Percentiles rank a stretch among this genome's conserved stretches.
Evolutionary conservation across 2,113 vertebrate species (phyloP).

Genomic region (Catharus fuscescens): DNA sequence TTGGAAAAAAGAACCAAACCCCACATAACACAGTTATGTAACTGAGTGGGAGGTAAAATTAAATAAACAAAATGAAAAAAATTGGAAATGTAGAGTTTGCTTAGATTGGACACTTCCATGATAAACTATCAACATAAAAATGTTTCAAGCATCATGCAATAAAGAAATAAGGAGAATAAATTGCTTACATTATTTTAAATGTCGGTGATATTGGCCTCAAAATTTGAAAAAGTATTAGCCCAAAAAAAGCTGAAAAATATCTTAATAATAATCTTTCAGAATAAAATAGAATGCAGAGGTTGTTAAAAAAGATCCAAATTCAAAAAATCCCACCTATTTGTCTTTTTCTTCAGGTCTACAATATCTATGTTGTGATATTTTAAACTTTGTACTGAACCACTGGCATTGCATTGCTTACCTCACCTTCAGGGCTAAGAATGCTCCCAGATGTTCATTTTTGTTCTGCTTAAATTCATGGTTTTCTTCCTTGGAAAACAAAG

Average conservation of each 20-base stretch:
- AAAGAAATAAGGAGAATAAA: background rate
- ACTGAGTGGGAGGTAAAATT: background rate
- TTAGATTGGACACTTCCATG: background rate
- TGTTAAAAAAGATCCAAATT: background rate
- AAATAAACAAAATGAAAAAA: background rate
- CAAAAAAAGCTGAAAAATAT: background rate
- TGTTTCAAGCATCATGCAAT: background rate
- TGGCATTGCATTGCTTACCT: background rate
- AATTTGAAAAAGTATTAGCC: background rate
- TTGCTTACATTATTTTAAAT: fast-evolving
- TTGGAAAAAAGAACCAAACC: background rate
- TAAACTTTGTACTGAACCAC: background rate
- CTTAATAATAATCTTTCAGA: background rate
- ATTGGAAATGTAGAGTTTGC: fast-evolving
- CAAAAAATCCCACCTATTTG: background rate
- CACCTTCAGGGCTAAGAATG: background rate
- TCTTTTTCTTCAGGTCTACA: background rate
- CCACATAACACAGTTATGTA: background rate
- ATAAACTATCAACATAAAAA: background rate
- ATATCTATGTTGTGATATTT: background rate
- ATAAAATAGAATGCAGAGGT: background rate
- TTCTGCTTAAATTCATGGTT: background rate
- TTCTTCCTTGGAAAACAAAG: background rate
- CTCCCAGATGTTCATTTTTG: background rate
- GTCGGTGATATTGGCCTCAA: background rate